Base-by-base conservation (phyloP, 2,888 invertebrate genomes). In the Scaptomyza tumidula region DNA sequence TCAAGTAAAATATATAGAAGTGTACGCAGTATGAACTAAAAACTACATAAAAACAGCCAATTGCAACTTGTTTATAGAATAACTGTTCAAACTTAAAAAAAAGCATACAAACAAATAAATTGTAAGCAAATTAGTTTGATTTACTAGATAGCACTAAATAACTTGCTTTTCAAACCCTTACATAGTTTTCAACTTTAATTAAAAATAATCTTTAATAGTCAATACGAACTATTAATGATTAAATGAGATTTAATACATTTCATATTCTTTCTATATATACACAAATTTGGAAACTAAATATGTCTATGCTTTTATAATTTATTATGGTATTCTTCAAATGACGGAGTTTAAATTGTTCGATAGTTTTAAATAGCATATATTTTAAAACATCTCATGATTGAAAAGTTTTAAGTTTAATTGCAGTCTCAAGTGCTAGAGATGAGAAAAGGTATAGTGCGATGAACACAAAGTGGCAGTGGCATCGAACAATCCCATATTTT, bases 11-110 rank as follows among this genome's bases (percentile, higher is more conserved):
- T 57, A 49, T 62, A 54, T 57, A 57, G 39, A 50, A 52, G 35
- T 49, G 53, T 54, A 57, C 64, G 55, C 56, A 66, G 48, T 59
- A 62, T 44, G 27, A 61, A 70, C 43, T 48, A 37, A 71, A 56
- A 59, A 73, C 76, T 71, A 71, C 78, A 59, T 66, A 66, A 66
- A 66, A 79, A 85, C 76, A 88, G 89, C 90, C 89, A 89, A 89
- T 89, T 73, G 90, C 88, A 86, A 88, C 78, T 78, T 65, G 72
- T 69, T 64, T 55, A 73, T 73, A 75, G 55, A 35, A 61, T 53
- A 71, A 71, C 52, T 57, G 64, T 55, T 58, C 24, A 61, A 69
- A 65, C 52, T 13, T 54, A 54, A 64, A 31, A 43, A 14, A 59
- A 59, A 63, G 39, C 43, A 44, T 43, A 50, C 14, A 41, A 31